phyloP scores from a whole-genome alignment of 2,797 vertebrate species.

The Bovichtus variegatus region DNA sequence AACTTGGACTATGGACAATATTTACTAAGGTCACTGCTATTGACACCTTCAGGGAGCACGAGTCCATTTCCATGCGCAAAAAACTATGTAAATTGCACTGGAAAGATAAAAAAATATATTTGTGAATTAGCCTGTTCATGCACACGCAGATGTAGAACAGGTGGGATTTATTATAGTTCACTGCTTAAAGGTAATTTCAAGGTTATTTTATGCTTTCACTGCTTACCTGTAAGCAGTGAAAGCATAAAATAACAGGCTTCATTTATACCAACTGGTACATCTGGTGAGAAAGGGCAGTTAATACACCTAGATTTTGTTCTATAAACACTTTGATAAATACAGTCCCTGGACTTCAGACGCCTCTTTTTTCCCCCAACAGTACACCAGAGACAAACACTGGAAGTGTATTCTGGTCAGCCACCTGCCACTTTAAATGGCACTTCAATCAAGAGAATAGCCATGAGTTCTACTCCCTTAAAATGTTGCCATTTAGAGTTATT shows the following conservation, averaged over 20 bases:
- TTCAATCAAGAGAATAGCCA: conserved; percentile 73
- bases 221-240: too few relatives aligned
- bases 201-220: too few relatives aligned
- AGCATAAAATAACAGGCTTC: too few relatives aligned
- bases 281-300: not conserved
- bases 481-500: conserved; percentile 60
- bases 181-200: not conserved
- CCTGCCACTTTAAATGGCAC: conserved; percentile 71
- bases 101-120: not conserved
- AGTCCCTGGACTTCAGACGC: conserved; percentile 35
- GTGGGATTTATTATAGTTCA: conserved; percentile 11
- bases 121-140: not conserved
- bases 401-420: conserved; percentile 62
- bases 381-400: conserved; percentile 55
- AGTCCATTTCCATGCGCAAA: not conserved
- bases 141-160: not conserved
- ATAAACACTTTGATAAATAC: conserved; percentile 37
- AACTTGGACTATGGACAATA: not conserved
- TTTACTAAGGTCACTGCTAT: conserved; percentile 5
- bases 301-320: conserved; percentile 10
- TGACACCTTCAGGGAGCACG: not conserved
- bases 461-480: conserved; percentile 50
- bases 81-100: not conserved
- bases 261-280: conserved; percentile 26
- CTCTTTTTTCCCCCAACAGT: conserved; percentile 47